Conservation (phyloP, 2,113 vertebrate genomes). For the Lagopus leucura region DNA sequence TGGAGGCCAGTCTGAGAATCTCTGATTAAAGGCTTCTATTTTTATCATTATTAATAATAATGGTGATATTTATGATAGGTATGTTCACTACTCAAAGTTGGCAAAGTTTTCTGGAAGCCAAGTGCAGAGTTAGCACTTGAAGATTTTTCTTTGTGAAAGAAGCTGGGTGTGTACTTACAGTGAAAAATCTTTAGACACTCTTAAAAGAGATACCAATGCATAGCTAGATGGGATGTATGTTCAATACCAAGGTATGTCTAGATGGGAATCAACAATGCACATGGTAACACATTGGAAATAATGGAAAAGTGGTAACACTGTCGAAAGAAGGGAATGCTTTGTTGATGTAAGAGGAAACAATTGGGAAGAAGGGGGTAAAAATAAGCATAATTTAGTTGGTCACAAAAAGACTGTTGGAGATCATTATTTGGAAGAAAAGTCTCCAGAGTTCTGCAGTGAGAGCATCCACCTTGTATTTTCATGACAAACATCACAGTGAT, state of each 20-base stretch:
- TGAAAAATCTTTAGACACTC: not conserved
- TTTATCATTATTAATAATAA: not conserved
- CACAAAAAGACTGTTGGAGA: not conserved
- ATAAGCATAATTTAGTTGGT: not conserved
- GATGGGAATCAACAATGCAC: not conserved
- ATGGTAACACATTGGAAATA: accelerated
- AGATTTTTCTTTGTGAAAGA: not conserved
- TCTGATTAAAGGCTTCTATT: not conserved
- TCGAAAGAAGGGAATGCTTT: not conserved
- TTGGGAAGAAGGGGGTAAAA: not conserved
- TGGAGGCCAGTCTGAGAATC: not conserved
- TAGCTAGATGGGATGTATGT: no score
- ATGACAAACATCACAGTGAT: not conserved
- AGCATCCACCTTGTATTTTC: not conserved
- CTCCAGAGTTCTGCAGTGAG: not conserved
- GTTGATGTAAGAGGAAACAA: not conserved
- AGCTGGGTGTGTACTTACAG: not conserved
- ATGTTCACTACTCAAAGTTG: not conserved
- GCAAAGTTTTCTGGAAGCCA: not conserved
- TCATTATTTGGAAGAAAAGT: not conserved
- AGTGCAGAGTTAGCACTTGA: not conserved
- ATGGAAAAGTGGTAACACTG: not conserved
- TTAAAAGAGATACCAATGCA: not conserved
- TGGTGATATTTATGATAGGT: not conserved
- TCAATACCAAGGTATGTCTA: not conserved